phyloP scores from a whole-genome alignment of 1,140 invertebrate genomes.

The Lucilia cuprina region DNA sequence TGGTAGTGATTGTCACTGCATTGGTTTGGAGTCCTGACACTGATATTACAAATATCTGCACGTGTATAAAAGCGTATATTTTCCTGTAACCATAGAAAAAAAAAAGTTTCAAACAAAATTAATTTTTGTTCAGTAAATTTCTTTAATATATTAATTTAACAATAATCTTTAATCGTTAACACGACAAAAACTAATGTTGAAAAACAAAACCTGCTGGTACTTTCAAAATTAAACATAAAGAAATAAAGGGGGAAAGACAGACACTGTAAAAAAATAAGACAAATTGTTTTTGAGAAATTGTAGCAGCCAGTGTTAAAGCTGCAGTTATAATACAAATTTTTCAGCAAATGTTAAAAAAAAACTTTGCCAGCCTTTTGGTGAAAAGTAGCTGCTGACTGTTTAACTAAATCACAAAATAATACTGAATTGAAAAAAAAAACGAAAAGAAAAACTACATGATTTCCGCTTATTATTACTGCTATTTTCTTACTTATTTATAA shows the following conservation, averaged over 20 bases:
- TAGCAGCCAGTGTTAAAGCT: neutral
- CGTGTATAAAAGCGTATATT: slow-evolving; percentile 49
- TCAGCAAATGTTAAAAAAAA: neutral
- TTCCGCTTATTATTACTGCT: slow-evolving; percentile 24
- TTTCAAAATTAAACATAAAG: neutral
- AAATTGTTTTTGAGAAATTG: slow-evolving; percentile 5
- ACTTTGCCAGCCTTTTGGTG: neutral
- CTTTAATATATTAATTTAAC: neutral
- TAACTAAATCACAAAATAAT: neutral
- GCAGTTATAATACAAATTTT: neutral
- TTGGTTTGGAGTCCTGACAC: slow-evolving; percentile 40
- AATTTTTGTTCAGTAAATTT: neutral
- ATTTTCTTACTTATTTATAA: neutral
- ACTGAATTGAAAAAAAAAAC: neutral
- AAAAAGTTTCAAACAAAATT: neutral
- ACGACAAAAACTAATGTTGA: neutral
- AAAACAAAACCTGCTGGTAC: neutral
- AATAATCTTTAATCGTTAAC: slow-evolving; percentile 3
- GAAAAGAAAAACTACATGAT: slow-evolving; percentile 14
- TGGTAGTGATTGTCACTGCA: slow-evolving; percentile 38
- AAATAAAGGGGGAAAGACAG: neutral
- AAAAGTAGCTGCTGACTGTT: neutral
- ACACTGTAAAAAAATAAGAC: neutral
- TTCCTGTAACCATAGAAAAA: slow-evolving; percentile 13
- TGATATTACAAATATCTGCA: slow-evolving; percentile 55